Percentiles rank a stretch among this genome's conserved stretches.
These are phyloP conservation scores for Meganola albula DNA, from an alignment of 2,888 invertebrate species.

Conservation along the genomic window DNA sequence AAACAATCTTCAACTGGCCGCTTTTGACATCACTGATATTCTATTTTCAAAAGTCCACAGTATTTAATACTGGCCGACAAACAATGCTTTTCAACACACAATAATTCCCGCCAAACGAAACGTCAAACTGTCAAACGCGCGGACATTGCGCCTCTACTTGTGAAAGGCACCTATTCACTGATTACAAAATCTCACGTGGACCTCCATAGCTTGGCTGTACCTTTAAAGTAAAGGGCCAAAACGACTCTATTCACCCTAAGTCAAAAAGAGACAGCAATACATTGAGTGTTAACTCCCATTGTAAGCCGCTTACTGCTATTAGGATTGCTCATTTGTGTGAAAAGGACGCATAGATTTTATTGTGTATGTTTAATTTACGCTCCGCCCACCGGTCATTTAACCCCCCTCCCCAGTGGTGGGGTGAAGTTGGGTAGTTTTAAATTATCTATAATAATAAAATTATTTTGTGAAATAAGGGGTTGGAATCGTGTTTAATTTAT, in stretches of 20 bases:
- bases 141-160: constrained; percentile 65
- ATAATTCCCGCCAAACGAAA: constrained; percentile 68
- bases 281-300: constrained; percentile 61
- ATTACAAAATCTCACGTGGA: constrained; percentile 77
- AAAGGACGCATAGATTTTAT: constrained; percentile 57
- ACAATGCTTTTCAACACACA: constrained; percentile 40
- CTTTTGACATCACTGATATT: constrained; percentile 57
- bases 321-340: constrained; percentile 72
- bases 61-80: constrained; percentile 31
- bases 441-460: constrained; percentile 78
- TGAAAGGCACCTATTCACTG: constrained; percentile 73
- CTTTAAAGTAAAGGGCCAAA: constrained; percentile 66
- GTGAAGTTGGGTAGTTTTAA: constrained; percentile 74
- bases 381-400: constrained; percentile 68
- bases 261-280: constrained; percentile 49
- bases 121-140: constrained; percentile 72
- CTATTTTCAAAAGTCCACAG: constrained; percentile 41
- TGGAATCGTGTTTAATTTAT: constrained; percentile 74
- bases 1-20: constrained; percentile 58
- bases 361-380: constrained; percentile 52
- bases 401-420: constrained; percentile 59
- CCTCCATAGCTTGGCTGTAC: constrained; percentile 55
- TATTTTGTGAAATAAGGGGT: constrained; percentile 75
- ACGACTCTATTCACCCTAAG: constrained; percentile 46
- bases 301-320: constrained; percentile 70